These are phyloP conservation scores for Cotesia typhae DNA, from an alignment of 1,140 invertebrate species.

Conservation along the genomic window DNA sequence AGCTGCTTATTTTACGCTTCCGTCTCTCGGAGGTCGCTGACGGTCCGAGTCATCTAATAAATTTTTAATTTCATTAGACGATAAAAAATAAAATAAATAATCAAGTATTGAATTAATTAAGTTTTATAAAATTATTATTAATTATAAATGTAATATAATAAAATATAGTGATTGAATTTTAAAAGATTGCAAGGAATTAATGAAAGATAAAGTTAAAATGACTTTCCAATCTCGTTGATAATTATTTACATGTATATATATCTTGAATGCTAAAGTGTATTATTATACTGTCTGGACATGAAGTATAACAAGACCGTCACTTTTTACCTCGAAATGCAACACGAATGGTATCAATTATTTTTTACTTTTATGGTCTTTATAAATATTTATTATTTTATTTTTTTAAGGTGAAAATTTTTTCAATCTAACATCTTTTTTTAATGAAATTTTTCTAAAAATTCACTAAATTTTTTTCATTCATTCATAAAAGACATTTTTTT, in stretches of 20 bases:
- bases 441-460: too few relatives aligned
- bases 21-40: constrained; percentile 1
- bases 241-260: constrained; percentile 5
- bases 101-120: not conserved
- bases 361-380: constrained; percentile 30
- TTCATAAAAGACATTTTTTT: too few relatives aligned
- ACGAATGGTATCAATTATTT: constrained; percentile 34
- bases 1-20: constrained; percentile 2
- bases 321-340: constrained; percentile 9
- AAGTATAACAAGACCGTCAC: not conserved
- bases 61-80: not conserved
- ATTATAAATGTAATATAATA: too few relatives aligned
- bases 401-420: not conserved
- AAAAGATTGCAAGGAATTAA: too few relatives aligned
- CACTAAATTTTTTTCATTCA: too few relatives aligned
- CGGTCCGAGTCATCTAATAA: not conserved
- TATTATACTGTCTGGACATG: not conserved
- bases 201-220: too few relatives aligned
- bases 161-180: too few relatives aligned
- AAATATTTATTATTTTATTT: constrained; percentile 1
- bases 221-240: constrained; percentile 2
- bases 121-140: too few relatives aligned
- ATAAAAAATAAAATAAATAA: not conserved
- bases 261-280: not conserved
- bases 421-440: too few relatives aligned